Evolutionary conservation across 2,888 invertebrate genomes (phyloP), one percentile per base, ranked within the genome.

Genomic region (Tetranychus truncatus): DNA sequence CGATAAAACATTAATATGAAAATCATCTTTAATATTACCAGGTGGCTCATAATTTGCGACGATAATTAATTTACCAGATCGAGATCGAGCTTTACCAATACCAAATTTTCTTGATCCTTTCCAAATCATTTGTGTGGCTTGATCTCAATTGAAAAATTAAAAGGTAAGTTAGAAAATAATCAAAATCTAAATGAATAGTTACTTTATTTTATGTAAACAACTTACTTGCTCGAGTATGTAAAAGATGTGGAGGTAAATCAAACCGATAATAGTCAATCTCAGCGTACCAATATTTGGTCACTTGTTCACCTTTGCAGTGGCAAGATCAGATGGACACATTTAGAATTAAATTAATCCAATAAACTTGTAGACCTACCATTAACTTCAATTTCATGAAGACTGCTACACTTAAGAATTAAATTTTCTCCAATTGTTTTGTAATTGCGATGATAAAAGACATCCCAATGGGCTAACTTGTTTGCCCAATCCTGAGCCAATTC

Each of bases 401-500:
- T 75, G 18, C 55, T 71, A 9, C 71, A 75, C n/a, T 34, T 66
- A 21, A 75, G 55, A 82, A 89, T 90, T 71, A 91, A 84, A 83
- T 90, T 91, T 82, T 91, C 90, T 0, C 91, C 91, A 46, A 90
- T 88, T 80, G 88, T 88, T 74, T 87, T 86, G 82, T 90, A 89
- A 82, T 88, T 88, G 78, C 90, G 85, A 77, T 83, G 82, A 82
- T 90, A 89, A 84, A 91, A 90, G 80, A 87, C 87, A 81, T 90
- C 89, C 5, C 88, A 89, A 82, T 90, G 89, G 15, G 91, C 91
- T 80, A 92, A 84, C 80, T 91, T 89, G 82, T 92, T 91, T 6
- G 92, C 92, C 91, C 91, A 92, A 67, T 89, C 89, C 83, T 92
- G 92, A 74, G 91, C 90, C 81, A 89, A 87, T 81, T 89, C 87